phyloP scores from a whole-genome alignment of 2,888 invertebrate genomes.

The Anodontia alba region DNA sequence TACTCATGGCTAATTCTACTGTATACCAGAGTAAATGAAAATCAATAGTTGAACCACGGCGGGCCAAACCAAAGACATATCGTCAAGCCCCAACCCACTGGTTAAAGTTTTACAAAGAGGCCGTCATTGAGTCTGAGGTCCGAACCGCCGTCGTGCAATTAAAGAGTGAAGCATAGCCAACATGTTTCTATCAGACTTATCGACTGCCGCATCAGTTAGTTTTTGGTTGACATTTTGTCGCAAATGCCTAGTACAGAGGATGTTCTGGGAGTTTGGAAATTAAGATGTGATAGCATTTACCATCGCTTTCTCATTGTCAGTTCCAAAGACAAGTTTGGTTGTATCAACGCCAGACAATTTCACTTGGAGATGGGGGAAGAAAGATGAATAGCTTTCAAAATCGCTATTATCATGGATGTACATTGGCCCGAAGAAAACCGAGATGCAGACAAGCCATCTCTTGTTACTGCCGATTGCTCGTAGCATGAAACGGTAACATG shows the following conservation, averaged over 20 bases:
- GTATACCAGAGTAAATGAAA: too few relatives aligned
- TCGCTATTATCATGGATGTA: slow-evolving; percentile 55
- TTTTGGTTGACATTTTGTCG: slow-evolving; percentile 34
- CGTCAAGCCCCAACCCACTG: too few relatives aligned
- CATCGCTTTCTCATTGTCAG: slow-evolving; percentile 42
- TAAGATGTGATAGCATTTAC: slow-evolving; percentile 32
- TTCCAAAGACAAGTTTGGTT: slow-evolving; percentile 33
- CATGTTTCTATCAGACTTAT: not conserved
- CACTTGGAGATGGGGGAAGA: slow-evolving; percentile 37
- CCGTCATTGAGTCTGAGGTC: too few relatives aligned
- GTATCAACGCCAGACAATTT: slow-evolving; percentile 19
- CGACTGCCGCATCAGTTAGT: slow-evolving; percentile 31
- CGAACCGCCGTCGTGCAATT: too few relatives aligned
- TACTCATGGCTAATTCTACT: too few relatives aligned
- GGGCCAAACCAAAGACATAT: too few relatives aligned
- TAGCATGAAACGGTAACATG: slow-evolving; percentile 41
- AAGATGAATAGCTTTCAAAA: slow-evolving; percentile 39
- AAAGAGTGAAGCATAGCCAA: too few relatives aligned
- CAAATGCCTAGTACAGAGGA: slow-evolving; percentile 41
- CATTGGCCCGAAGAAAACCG: slow-evolving; percentile 53
- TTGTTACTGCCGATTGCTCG: slow-evolving; percentile 27
- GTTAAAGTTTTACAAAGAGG: too few relatives aligned
- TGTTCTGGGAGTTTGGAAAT: slow-evolving; percentile 28
- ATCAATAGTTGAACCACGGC: too few relatives aligned
- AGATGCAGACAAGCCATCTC: slow-evolving; percentile 8